A percentile compares a stretch with the other conserved stretches of the same genome.
These are phyloP conservation scores for Parascotia fuliginaria DNA, from an alignment of 2,888 invertebrate species.

Conservation along the genomic window DNA sequence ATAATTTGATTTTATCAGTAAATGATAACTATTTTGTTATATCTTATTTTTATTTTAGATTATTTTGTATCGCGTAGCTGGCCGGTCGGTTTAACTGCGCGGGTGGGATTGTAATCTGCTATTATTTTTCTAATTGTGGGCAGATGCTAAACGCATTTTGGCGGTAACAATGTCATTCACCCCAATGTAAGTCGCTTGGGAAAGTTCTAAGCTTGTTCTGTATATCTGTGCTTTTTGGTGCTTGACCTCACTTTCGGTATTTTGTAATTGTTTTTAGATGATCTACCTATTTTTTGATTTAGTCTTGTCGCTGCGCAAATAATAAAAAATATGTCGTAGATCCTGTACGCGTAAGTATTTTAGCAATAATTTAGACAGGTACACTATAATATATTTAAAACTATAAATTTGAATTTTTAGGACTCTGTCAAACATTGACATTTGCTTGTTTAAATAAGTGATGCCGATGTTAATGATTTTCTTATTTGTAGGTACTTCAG, in stretches of 20 bases:
- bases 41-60: conserved; percentile 68
- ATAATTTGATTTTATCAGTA: conserved; percentile 35
- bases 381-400: too few relatives aligned
- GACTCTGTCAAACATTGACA: too few relatives aligned
- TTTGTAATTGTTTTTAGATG: not conserved
- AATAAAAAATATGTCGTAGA: too few relatives aligned
- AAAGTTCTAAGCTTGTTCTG: conserved; percentile 23
- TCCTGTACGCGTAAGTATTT: too few relatives aligned
- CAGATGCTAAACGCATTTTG: conserved; percentile 45
- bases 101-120: conserved; percentile 47
- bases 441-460: too few relatives aligned
- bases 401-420: too few relatives aligned
- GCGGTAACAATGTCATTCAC: conserved; percentile 76
- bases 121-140: conserved; percentile 45
- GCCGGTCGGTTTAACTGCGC: conserved; percentile 61
- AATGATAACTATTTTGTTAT: conserved; percentile 26
- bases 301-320: too few relatives aligned
- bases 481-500: too few relatives aligned
- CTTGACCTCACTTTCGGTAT: not conserved
- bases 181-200: conserved; percentile 77
- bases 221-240: conserved; percentile 18
- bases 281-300: not conserved
- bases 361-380: too few relatives aligned
- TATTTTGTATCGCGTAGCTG: conserved; percentile 58
- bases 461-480: too few relatives aligned